A percentile compares a stretch with the other conserved stretches of the same genome.
Evolutionary conservation across 2,888 invertebrate species (phyloP).

Genomic region (Blera fallax): DNA sequence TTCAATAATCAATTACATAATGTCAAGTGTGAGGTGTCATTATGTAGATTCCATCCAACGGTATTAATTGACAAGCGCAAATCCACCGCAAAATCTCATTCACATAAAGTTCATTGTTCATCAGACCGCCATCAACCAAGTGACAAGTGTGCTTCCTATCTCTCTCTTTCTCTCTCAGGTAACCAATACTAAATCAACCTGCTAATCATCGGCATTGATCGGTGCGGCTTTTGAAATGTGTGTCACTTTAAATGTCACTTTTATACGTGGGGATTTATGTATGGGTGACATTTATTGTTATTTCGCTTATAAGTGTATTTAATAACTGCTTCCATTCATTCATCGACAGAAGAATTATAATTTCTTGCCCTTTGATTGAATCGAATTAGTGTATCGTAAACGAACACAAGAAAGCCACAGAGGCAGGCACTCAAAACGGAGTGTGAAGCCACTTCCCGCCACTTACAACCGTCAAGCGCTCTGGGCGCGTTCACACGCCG

Average conservation of each 20-base stretch:
- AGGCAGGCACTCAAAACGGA: background rate
- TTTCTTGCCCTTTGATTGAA: slow-evolving; percentile 64
- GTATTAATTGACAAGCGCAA: slow-evolving; percentile 37
- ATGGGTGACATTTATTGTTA: background rate
- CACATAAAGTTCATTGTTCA: slow-evolving; percentile 62
- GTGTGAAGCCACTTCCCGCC: slow-evolving; percentile 18
- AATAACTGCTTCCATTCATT: slow-evolving; percentile 41
- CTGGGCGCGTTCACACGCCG: slow-evolving; percentile 53
- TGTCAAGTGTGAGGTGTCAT: slow-evolving; percentile 46
- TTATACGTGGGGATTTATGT: background rate
- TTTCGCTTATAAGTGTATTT: background rate
- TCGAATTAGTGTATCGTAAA: slow-evolving; percentile 47
- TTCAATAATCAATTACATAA: slow-evolving; percentile 55
- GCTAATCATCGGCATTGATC: slow-evolving; percentile 56
- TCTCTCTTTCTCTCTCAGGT: slow-evolving; percentile 39
- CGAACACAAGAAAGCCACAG: slow-evolving; percentile 15
- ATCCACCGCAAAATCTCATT: slow-evolving; percentile 46
- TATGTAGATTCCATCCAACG: slow-evolving; percentile 23
- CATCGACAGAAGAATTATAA: slow-evolving; percentile 34
- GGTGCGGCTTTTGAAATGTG: slow-evolving; percentile 16
- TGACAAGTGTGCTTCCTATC: slow-evolving; percentile 17
- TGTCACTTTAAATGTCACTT: slow-evolving; percentile 66
- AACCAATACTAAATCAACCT: slow-evolving; percentile 43
- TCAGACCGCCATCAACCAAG: slow-evolving; percentile 23
- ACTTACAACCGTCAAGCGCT: background rate